phyloP scores from a whole-genome alignment of 2,797 vertebrate genomes.

The Mionectes olivaceus region DNA sequence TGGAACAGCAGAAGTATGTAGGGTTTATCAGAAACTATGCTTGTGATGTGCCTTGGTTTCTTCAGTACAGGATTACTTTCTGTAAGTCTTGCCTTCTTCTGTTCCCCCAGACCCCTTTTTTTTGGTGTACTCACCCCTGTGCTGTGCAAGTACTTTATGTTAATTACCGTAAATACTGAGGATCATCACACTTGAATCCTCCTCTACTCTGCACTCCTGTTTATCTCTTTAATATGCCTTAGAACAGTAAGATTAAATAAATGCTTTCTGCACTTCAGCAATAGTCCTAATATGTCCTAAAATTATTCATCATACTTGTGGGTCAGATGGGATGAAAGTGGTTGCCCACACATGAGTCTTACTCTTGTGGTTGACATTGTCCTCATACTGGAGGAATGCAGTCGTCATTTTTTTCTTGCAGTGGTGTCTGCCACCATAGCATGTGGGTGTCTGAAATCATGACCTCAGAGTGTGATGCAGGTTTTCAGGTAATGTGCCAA shows the following conservation, averaged over 20 bases:
- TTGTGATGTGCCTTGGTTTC: not conserved
- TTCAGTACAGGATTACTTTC: not conserved
- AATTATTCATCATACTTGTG: not conserved
- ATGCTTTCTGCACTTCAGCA: not conserved
- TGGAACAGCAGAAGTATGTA: not conserved
- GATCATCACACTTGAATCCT: not conserved
- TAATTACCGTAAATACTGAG: not conserved
- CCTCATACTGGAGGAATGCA: conserved; percentile 39
- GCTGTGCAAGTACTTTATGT: not conserved
- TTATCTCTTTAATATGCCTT: not conserved
- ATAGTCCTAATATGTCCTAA: not conserved
- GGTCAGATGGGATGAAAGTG: conserved; percentile 27
- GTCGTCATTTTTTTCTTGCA: conserved; percentile 26
- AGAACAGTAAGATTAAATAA: not conserved
- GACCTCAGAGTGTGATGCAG: conserved; percentile 58
- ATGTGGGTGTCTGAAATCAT: conserved; percentile 42
- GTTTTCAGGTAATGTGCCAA: conserved; percentile 21
- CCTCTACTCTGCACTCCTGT: not conserved
- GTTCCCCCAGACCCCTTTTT: not conserved
- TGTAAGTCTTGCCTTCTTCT: not conserved
- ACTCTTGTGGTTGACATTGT: conserved; percentile 1
- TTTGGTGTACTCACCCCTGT: not conserved
- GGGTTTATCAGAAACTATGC: not conserved
- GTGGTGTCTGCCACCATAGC: not conserved
- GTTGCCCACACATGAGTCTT: conserved; percentile 44